Conservation (phyloP, 2,797 vertebrate genomes). For the Hafferia zeledoni region DNA sequence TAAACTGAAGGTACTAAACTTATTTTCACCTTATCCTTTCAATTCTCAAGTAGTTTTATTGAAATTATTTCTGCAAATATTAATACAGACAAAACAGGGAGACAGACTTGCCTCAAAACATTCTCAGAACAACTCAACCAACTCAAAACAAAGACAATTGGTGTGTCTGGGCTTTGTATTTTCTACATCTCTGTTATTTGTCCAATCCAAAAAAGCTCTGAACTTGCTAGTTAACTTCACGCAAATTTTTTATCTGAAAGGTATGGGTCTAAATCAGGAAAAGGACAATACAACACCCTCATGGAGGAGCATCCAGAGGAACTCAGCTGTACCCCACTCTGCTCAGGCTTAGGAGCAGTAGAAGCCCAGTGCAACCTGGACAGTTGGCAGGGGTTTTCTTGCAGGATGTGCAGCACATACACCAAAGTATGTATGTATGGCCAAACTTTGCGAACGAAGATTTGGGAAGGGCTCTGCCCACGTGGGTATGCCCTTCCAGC, state of each 20-base stretch:
- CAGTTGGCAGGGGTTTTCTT: neutral
- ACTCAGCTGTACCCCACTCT: neutral
- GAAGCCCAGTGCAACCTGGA: neutral
- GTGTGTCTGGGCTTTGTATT: neutral
- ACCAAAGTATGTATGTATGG: neutral
- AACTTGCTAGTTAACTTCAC: neutral
- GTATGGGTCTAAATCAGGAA: neutral
- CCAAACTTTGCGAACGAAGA: too few relatives aligned
- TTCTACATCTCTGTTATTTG: neutral
- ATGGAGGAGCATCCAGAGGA: fast-evolving
- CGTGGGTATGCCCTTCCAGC: too few relatives aligned
- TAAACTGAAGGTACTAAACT: neutral
- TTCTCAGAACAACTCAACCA: neutral
- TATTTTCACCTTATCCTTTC: neutral
- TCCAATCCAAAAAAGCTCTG: neutral
- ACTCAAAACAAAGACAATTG: neutral
- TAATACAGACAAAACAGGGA: neutral
- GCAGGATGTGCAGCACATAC: neutral
- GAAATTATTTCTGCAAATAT: neutral
- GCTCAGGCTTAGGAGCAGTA: neutral
- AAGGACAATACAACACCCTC: neutral
- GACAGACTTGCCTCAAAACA: neutral
- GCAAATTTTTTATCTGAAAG: neutral
- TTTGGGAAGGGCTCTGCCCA: too few relatives aligned
- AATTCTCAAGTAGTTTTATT: neutral